Percentiles rank a stretch among this genome's conserved stretches.
phyloP scores from a whole-genome alignment of 64 coral and sea anemone genomes.

The Acropora yongei region DNA sequence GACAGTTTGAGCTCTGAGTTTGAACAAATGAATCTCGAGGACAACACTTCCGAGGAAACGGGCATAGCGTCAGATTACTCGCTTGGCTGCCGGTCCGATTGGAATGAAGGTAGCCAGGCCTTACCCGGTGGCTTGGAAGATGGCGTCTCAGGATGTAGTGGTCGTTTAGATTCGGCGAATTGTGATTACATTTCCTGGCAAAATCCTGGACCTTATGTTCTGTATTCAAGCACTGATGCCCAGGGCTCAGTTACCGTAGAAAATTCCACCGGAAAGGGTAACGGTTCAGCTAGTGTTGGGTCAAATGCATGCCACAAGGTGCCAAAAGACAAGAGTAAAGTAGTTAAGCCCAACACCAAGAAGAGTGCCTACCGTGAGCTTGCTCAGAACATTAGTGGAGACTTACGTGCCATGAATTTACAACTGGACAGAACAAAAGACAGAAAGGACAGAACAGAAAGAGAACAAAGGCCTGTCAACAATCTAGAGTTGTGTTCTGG shows the following conservation, averaged over 20 bases:
- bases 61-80: background rate
- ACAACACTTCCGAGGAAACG: background rate
- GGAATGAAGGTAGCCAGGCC: background rate
- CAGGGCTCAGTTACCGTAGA: background rate
- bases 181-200: background rate
- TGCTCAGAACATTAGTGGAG: background rate
- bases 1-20: conserved; percentile 19
- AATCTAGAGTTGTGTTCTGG: background rate
- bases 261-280: background rate
- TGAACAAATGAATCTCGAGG: conserved; percentile 31
- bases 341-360: conserved; percentile 5
- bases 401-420: background rate
- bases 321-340: background rate
- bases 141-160: background rate
- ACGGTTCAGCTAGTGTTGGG: background rate
- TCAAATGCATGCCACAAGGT: background rate
- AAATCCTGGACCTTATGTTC: too few relatives aligned
- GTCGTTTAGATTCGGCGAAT: background rate
- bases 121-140: background rate
- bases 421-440: background rate
- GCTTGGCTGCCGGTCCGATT: background rate
- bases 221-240: background rate
- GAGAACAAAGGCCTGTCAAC: too few relatives aligned
- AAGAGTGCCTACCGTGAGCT: conserved; percentile 29
- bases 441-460: background rate